Evolutionary conservation across 2,797 vertebrate genomes (phyloP).

Genomic region (Falco columbarius): DNA sequence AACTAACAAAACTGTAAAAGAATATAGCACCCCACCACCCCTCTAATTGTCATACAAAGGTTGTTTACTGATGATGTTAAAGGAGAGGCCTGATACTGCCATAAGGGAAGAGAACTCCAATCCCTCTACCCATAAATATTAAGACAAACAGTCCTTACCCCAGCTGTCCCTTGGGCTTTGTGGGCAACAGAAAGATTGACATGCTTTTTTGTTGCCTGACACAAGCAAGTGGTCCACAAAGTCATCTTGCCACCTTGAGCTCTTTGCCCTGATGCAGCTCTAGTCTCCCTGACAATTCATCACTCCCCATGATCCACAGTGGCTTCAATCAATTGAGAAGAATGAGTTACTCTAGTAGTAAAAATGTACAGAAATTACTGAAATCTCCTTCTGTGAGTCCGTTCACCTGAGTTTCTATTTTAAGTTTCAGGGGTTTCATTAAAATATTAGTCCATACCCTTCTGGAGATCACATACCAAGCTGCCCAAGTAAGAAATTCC

Average conservation of each 20-base stretch:
- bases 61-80: background rate
- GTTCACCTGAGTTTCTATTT: background rate
- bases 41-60: background rate
- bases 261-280: background rate
- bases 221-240: background rate
- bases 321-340: background rate
- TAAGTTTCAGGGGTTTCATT: background rate
- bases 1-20: background rate
- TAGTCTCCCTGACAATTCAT: background rate
- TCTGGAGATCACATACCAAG: background rate
- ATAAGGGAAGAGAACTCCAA: background rate
- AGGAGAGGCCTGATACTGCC: background rate
- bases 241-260: background rate
- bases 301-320: background rate
- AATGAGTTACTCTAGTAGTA: background rate
- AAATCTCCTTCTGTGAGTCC: background rate
- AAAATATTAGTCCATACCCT: background rate
- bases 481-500: background rate
- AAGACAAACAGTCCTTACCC: background rate
- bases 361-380: background rate
- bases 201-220: background rate
- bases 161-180: background rate
- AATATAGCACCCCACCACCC: background rate
- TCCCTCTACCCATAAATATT: background rate
- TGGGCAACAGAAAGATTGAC: background rate